phyloP scores from a whole-genome alignment of 2,888 invertebrate genomes.

The Meiosimyza platycephala region DNA sequence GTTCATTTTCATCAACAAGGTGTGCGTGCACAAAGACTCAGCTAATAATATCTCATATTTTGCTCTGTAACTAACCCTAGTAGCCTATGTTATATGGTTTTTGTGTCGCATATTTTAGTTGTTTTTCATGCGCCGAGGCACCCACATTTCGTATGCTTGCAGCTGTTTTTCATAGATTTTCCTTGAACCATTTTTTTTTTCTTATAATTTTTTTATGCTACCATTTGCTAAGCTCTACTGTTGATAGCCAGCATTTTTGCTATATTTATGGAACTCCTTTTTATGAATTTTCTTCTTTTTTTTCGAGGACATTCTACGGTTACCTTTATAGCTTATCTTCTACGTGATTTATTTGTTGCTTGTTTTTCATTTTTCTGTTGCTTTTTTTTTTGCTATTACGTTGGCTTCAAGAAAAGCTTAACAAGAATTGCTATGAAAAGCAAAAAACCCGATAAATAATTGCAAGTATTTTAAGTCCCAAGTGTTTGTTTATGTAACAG shows the following conservation, averaged over 20 bases:
- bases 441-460: conserved; percentile 54
- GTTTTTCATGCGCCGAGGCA: too few relatives aligned
- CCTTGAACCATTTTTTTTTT: neutral
- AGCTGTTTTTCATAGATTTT: conserved; percentile 4
- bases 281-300: neutral
- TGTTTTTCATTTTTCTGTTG: conserved; percentile 14
- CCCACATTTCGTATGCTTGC: neutral
- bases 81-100: too few relatives aligned
- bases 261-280: neutral
- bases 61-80: too few relatives aligned
- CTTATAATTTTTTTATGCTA: neutral
- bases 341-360: conserved; percentile 36
- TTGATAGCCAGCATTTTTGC: neutral
- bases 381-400: conserved; percentile 16
- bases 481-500: conserved; percentile 52
- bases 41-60: too few relatives aligned
- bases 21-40: too few relatives aligned
- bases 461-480: conserved; percentile 48
- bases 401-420: conserved; percentile 22
- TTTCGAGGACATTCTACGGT: conserved; percentile 23
- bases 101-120: too few relatives aligned
- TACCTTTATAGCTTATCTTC: conserved; percentile 29
- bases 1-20: too few relatives aligned
- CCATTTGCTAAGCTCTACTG: neutral
- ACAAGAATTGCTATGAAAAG: conserved; percentile 39